These are phyloP conservation scores for Acrobasis consociella DNA, from an alignment of 2,888 invertebrate species.

Conservation along the genomic window DNA sequence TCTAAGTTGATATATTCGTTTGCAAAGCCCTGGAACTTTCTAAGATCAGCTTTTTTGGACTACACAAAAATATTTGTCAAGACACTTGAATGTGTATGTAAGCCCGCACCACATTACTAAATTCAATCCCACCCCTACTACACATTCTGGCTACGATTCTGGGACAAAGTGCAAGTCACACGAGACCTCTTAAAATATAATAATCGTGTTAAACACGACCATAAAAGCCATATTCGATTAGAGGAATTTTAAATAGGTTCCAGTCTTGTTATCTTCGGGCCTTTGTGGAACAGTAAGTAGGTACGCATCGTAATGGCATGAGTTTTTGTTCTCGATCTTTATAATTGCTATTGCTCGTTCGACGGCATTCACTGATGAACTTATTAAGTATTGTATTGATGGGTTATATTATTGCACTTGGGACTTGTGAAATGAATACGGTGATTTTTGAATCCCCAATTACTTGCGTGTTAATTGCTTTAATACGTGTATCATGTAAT, in stretches of 20 bases:
- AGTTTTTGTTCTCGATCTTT: conserved; percentile 61
- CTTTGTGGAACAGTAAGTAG: conserved; percentile 65
- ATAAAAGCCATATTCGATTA: conserved; percentile 80
- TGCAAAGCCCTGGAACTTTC: no score
- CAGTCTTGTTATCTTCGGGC: conserved; percentile 70
- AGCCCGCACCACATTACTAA: no score
- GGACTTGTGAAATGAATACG: conserved; percentile 31
- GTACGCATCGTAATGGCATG: conserved; percentile 56
- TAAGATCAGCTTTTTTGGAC: no score
- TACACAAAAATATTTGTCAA: no score
- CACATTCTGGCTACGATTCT: no score
- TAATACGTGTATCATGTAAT: background rate
- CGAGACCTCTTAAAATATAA: conserved; percentile 78
- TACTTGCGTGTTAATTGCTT: conserved; percentile 21
- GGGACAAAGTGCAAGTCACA: conserved; percentile 76
- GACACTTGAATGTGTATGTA: no score
- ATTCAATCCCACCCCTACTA: no score
- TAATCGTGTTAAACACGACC: conserved; percentile 80
- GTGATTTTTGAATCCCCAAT: conserved; percentile 28
- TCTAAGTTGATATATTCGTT: no score
- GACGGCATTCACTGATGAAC: conserved; percentile 42
- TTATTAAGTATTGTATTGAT: conserved; percentile 30
- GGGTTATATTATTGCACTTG: conserved; percentile 29
- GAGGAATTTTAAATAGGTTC: conserved; percentile 74
- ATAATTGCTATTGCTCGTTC: conserved; percentile 59